These are phyloP conservation scores for Misgurnus anguillicaudatus DNA, from an alignment of 2,113 vertebrate genomes.

Conservation along the genomic window DNA sequence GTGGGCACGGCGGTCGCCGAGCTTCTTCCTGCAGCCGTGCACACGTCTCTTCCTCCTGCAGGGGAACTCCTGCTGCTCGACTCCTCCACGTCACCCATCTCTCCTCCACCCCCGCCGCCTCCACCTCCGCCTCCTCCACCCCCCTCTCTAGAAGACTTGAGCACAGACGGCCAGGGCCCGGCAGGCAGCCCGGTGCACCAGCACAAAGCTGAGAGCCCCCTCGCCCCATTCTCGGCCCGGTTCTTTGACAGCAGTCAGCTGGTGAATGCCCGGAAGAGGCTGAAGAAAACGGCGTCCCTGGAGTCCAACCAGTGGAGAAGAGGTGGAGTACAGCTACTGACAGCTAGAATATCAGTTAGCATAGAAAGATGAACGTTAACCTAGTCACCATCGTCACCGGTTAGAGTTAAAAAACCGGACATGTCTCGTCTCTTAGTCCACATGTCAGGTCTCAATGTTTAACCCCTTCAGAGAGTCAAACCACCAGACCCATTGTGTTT, in stretches of 20 bases:
- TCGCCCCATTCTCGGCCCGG: constrained; percentile 75
- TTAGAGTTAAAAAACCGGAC: no score
- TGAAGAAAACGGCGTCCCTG: constrained; percentile 86
- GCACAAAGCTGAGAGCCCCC: constrained; percentile 70
- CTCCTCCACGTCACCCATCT: constrained; percentile 68
- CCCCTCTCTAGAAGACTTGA: constrained; percentile 54
- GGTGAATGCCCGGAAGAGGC: constrained; percentile 90
- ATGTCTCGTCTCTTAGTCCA: no score
- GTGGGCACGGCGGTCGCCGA: constrained; percentile 67
- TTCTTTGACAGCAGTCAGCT: constrained; percentile 96
- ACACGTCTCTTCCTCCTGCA: constrained; percentile 62
- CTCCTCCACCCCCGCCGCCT: constrained; percentile 58
- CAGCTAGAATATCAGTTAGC: no score
- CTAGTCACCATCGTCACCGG: not conserved
- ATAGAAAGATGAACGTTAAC: no score
- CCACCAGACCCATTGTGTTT: no score
- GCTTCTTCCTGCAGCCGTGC: constrained; percentile 61
- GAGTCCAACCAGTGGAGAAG: constrained; percentile 89
- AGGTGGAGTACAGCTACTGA: constrained; percentile 71
- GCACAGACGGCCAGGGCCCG: constrained; percentile 63
- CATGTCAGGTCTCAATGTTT: no score
- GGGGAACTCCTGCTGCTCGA: constrained; percentile 56
- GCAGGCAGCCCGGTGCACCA: constrained; percentile 58
- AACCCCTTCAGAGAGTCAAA: no score
- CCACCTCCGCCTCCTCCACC: constrained; percentile 65